Percentiles rank a stretch among this genome's conserved stretches.
Conservation (phyloP, 2,888 invertebrate genomes). For the Yponomeuta cagnagella region DNA sequence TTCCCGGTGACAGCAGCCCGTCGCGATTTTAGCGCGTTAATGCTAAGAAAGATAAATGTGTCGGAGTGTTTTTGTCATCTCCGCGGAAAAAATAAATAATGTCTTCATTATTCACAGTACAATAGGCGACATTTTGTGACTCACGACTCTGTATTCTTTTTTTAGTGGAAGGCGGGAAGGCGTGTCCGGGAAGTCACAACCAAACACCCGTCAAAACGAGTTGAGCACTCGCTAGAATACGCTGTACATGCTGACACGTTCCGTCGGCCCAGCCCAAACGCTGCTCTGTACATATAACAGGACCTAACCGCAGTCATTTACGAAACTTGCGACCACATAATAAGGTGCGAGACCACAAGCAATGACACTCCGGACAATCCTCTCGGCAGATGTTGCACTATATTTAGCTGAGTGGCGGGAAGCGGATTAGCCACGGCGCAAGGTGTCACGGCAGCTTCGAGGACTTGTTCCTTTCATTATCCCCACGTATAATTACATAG, state of each 20-base stretch:
- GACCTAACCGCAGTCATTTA: constrained; percentile 40
- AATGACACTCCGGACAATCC: constrained; percentile 48
- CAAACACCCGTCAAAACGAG: constrained; percentile 3
- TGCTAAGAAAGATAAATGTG: constrained; percentile 65
- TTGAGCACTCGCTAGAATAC: constrained; percentile 1
- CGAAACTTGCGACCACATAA: constrained; percentile 54
- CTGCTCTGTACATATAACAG: background rate
- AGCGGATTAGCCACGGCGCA: constrained; percentile 52
- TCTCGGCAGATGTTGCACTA: constrained; percentile 51
- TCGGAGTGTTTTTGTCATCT: constrained; percentile 45
- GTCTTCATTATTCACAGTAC: constrained; percentile 28
- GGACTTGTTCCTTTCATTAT: constrained; percentile 2
- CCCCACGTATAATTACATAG: background rate
- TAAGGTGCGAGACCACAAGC: constrained; percentile 26
- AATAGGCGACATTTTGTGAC: constrained; percentile 23
- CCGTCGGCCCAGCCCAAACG: background rate
- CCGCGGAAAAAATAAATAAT: constrained; percentile 45
- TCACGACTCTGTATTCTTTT: background rate
- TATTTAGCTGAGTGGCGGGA: constrained; percentile 51
- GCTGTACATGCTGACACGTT: background rate
- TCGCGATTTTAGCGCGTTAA: constrained; percentile 64
- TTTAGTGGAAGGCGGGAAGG: background rate
- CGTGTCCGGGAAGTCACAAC: background rate
- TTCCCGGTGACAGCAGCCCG: constrained; percentile 60
- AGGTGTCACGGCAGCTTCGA: constrained; percentile 34